These are phyloP conservation scores for Podarcis siculus DNA, from an alignment of 2,797 vertebrate genomes.

Conservation along the genomic window DNA sequence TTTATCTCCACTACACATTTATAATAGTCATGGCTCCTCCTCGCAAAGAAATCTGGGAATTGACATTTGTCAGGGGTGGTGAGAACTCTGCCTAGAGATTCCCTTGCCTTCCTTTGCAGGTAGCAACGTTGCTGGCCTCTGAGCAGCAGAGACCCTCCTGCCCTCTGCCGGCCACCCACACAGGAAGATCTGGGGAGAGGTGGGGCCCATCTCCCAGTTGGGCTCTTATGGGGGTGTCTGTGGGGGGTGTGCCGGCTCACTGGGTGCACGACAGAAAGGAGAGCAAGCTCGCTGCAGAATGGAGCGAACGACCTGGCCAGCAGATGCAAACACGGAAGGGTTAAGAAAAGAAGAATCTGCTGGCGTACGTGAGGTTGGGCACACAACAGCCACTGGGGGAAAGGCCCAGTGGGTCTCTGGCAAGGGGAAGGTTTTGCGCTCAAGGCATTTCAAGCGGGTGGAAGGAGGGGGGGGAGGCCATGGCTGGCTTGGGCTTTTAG, in stretches of 20 bases:
- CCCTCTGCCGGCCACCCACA: background rate
- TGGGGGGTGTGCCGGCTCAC: accelerated
- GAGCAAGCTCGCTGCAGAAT: background rate
- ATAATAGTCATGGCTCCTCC: background rate
- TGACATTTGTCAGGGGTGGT: background rate
- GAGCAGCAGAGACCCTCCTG: background rate
- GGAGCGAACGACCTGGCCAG: background rate
- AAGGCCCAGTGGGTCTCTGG: background rate
- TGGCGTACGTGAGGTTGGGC: too few relatives aligned
- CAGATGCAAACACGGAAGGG: too few relatives aligned
- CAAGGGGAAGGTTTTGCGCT: background rate
- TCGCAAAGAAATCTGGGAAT: background rate
- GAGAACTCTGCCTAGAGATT: background rate
- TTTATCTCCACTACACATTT: background rate
- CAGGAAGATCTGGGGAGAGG: background rate
- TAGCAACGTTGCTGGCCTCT: background rate
- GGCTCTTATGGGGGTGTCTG: too few relatives aligned
- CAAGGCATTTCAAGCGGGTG: background rate
- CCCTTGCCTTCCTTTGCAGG: too few relatives aligned
- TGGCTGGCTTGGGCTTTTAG: background rate
- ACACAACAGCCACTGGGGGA: background rate
- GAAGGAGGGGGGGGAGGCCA: background rate
- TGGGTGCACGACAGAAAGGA: background rate
- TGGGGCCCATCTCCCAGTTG: too few relatives aligned
- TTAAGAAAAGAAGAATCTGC: too few relatives aligned